A percentile compares a stretch with the other conserved stretches of the same genome.
Evolutionary conservation across 2,113 vertebrate genomes (phyloP).

Genomic region (Chrysochloris asiatica): DNA sequence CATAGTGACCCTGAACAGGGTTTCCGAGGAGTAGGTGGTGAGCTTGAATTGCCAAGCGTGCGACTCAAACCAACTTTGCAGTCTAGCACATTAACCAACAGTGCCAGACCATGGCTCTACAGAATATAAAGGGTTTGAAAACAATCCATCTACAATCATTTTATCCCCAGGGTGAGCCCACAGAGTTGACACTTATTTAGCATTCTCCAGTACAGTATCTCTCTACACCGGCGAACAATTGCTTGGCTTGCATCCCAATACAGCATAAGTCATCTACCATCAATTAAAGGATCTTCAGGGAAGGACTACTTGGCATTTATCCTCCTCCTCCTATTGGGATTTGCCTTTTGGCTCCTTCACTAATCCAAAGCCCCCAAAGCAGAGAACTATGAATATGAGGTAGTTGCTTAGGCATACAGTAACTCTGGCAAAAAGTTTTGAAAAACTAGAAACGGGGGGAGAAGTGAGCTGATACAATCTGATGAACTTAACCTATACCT

Average conservation of each 20-base stretch:
- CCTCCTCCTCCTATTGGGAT: background rate
- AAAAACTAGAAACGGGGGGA: too few species aligned
- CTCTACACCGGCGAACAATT: background rate
- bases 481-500: too few species aligned
- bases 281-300: slow-evolving; percentile 37
- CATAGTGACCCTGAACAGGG: too few species aligned
- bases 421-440: background rate
- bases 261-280: background rate
- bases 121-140: background rate
- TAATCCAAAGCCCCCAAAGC: background rate
- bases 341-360: background rate
- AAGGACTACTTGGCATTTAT: background rate
- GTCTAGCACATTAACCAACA: too few species aligned
- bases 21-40: too few species aligned
- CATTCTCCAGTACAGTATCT: background rate
- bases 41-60: background rate
- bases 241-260: background rate
- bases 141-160: background rate
- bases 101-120: background rate
- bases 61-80: too few species aligned
- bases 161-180: background rate
- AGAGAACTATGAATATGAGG: background rate
- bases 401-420: background rate
- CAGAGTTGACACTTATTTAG: background rate
- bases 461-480: too few species aligned